Conservation (phyloP, 1,140 invertebrate genomes). For the Batillaria attramentaria region DNA sequence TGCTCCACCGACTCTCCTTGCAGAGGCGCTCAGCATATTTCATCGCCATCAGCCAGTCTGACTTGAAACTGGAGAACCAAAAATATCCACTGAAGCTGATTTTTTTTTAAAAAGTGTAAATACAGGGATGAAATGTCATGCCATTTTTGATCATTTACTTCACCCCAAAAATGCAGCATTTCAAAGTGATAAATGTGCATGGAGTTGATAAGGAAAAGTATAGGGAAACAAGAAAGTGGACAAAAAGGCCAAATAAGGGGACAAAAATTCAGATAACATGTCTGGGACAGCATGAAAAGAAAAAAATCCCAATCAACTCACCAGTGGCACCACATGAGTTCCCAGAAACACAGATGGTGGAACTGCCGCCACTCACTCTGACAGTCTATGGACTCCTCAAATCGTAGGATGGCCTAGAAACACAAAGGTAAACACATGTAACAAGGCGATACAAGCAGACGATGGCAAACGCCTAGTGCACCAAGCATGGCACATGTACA, state of each 20-base stretch:
- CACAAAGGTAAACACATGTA: background rate
- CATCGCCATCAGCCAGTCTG: constrained; percentile 81
- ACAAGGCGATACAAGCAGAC: no score
- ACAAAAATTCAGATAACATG: no score
- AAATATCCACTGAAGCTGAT: background rate
- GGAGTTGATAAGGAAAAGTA: no score
- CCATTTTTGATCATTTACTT: no score
- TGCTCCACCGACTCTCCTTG: constrained; percentile 90
- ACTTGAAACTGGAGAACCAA: constrained; percentile 68
- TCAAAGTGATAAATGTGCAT: no score
- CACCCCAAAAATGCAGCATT: no score
- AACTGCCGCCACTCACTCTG: constrained; percentile 93
- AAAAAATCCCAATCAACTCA: no score
- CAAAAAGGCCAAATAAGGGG: no score
- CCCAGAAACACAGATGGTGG: constrained; percentile 96
- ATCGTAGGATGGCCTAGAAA: constrained; percentile 80
- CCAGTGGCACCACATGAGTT: constrained; percentile 92
- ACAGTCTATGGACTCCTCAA: constrained; percentile 86
- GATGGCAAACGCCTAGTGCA: no score
- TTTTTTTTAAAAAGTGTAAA: background rate
- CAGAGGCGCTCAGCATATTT: constrained; percentile 82
- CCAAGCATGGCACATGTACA: no score
- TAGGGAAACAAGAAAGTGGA: no score
- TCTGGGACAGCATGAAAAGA: no score
- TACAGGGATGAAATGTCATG: background rate